Base-by-base conservation (phyloP, 2,797 vertebrate species). In the Danio tinwini region DNA sequence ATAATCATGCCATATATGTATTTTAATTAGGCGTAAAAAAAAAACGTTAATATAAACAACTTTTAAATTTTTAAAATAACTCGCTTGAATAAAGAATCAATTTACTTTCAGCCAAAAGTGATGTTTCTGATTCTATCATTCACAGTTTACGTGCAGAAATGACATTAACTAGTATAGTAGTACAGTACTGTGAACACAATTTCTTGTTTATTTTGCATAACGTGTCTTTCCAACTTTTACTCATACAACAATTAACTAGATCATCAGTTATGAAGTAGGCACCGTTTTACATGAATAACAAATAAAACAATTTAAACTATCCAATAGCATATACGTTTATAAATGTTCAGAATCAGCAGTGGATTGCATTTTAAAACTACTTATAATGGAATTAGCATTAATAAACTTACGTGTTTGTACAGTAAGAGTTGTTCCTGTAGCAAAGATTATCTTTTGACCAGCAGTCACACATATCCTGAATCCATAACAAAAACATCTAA, bases 391-490 rank as follows among this genome's bases (percentile, higher is more conserved):
- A 29, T 29, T 29, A 29, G 29, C 29, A 29, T 29, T 29, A 29
- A 29, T 29, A 29, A 29, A 65, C 74, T 65, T 65, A 76, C 74
- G n/a, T 55, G 61, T 65, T 7, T 65, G 13, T 55, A 65, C 19
- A 10, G 50, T 49, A 21, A 77, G 50, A 47, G n/a, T 21, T 49
- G 63, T 77, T 14, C 74, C 74, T 6, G 3, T 68, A 14, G 62
- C 74, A 68, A 77, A 77, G 21, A 56, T 19, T 39, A 56, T 68
- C 63, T 77, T 77, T 37, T 1, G 63, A 58, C 7, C 4, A 49
- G 9, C 13, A 76, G 16, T 37, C 79, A 81, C 79, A 81, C 79
- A 81, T 56, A 7, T 11, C 14, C 10, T 50, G 14, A 40, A 29
- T 7, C 72, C 55, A 62, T 52, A 55, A 16, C 80, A 47, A 76